Base-by-base conservation (phyloP, 2,888 invertebrate genomes). In the Conistra vaccinii region DNA sequence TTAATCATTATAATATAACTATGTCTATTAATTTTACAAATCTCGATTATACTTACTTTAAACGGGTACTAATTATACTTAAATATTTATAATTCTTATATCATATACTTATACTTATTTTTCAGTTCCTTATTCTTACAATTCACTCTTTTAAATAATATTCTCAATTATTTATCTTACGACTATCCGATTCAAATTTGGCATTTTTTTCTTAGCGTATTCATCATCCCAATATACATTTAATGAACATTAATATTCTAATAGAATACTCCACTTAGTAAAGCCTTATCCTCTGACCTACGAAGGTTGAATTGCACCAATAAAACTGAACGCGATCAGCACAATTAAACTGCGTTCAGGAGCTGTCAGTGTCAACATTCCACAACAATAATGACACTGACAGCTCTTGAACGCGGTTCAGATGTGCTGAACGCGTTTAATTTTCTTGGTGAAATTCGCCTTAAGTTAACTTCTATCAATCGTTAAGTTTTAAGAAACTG, bases 41-140 rank as follows among this genome's bases (percentile, higher is more conserved):
- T 69, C 63, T 80, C 63, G 39, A 73, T 78, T 61, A 68, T 83
- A 76, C 78, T 80, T 69, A 81, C 39, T 65, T 75, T 81, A 88
- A 86, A 85, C 85, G 86, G 88, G 82, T 87, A 88, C 83, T 87
- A 84, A 84, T 75, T 62, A 72, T 65, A 74, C 61, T 78, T 71
- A 80, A 32, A 73, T 39, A 55, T 23, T 48, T 51, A 69, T 73
- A 69, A 53, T 58, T 58, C 69, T 76, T 72, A 69, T 45, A 60
- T 69, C 12, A 35, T 35, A 45, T 76, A 57, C 32, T 78, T 32
- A 78, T 23, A 66, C 69, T 60, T 53, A 67, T 73, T 26, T 78
- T 75, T 87, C 86, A 82, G 82, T 86, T 87, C 85, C 77, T 73
- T 87, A 83, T 55, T 63, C 63, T 68, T 71, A 84, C 57, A 51